phyloP scores from a whole-genome alignment of 2,888 invertebrate genomes.

The Glyphotaelius pellucidus region DNA sequence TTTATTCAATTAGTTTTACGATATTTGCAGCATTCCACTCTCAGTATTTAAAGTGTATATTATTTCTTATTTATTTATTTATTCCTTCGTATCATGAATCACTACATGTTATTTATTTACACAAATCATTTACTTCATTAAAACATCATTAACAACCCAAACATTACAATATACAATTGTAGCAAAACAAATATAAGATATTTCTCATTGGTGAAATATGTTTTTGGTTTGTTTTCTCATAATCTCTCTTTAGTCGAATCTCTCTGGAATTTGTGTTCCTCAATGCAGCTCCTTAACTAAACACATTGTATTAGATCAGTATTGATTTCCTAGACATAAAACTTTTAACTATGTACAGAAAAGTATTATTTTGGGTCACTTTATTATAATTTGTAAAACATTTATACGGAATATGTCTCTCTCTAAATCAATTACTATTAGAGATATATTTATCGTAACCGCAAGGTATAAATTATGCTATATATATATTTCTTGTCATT shows the following conservation, averaged over 20 bases:
- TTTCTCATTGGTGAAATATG: neutral
- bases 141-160: neutral
- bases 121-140: slow-evolving; percentile 15
- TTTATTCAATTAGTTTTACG: slow-evolving; percentile 37
- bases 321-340: neutral
- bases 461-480: slow-evolving; percentile 56
- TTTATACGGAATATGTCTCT: neutral
- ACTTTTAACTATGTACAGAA: slow-evolving; percentile 4
- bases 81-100: slow-evolving; percentile 38
- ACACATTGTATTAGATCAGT: neutral
- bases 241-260: neutral
- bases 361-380: slow-evolving; percentile 37
- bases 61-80: slow-evolving; percentile 49
- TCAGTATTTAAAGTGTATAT: slow-evolving; percentile 54
- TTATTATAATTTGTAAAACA: slow-evolving; percentile 37
- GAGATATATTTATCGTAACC: slow-evolving; percentile 16
- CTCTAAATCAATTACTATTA: slow-evolving; percentile 39
- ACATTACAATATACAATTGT: neutral
- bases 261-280: neutral
- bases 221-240: neutral
- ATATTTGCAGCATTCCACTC: slow-evolving; percentile 50
- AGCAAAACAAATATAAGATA: neutral
- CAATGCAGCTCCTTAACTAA: neutral
- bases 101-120: slow-evolving; percentile 52
- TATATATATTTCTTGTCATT: slow-evolving; percentile 53